Conservation (phyloP, 2,888 invertebrate species). For the Atrina japonica region DNA sequence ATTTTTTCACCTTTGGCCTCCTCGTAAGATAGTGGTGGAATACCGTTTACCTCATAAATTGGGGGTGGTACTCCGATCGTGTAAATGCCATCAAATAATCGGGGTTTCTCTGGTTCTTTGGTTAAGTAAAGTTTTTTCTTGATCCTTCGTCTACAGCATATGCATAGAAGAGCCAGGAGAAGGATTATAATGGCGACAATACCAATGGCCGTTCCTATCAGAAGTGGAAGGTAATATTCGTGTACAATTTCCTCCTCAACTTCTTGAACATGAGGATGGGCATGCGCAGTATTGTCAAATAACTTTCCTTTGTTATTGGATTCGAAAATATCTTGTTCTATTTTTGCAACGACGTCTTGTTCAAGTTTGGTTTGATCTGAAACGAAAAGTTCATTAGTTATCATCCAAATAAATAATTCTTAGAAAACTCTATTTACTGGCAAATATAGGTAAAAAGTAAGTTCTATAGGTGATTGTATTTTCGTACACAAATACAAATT, state of each 20-base stretch:
- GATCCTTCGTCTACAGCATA: slow-evolving; percentile 41
- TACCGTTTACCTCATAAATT: slow-evolving; percentile 53
- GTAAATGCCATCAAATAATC: slow-evolving; percentile 40
- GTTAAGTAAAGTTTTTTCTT: slow-evolving; percentile 41
- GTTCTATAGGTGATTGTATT: too few relatives aligned
- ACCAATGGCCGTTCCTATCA: slow-evolving; percentile 45
- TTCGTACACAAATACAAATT: too few relatives aligned
- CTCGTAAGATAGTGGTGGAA: slow-evolving; percentile 67
- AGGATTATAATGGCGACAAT: slow-evolving; percentile 38
- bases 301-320: slow-evolving; percentile 2
- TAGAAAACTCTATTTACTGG: too few relatives aligned
- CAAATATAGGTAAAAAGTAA: too few relatives aligned
- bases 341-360: slow-evolving; percentile 7
- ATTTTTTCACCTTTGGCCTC: slow-evolving; percentile 66
- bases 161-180: slow-evolving; percentile 32
- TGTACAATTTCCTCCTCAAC: slow-evolving; percentile 24
- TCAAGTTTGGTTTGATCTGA: slow-evolving; percentile 3
- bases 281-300: slow-evolving; percentile 6
- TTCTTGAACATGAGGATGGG: slow-evolving; percentile 23
- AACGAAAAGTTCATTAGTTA: background rate
- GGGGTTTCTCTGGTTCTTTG: slow-evolving; percentile 43
- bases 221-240: slow-evolving; percentile 38
- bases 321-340: background rate
- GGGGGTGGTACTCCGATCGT: slow-evolving; percentile 45
- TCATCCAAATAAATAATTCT: too few relatives aligned